Percentiles rank a stretch among this genome's conserved stretches.
These are phyloP conservation scores for Cyclophora albipunctata DNA, from an alignment of 2,888 invertebrate species.

Conservation along the genomic window DNA sequence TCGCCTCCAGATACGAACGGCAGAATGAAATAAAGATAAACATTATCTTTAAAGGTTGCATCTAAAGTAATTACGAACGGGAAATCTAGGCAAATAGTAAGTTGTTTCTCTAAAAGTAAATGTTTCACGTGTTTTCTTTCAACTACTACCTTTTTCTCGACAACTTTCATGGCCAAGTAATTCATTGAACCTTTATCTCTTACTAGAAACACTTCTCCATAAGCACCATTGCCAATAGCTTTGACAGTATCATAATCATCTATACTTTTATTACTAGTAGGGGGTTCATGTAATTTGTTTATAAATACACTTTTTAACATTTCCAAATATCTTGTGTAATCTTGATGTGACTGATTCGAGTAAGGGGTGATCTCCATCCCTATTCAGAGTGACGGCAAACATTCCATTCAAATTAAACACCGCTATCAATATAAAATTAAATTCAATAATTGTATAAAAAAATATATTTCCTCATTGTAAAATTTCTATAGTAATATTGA, in stretches of 20 bases:
- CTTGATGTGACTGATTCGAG: slow-evolving; percentile 45
- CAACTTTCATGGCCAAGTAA: slow-evolving; percentile 92
- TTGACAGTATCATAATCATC: slow-evolving; percentile 83
- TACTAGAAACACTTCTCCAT: slow-evolving; percentile 88
- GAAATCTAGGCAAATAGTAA: slow-evolving; percentile 87
- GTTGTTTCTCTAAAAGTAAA: slow-evolving; percentile 90
- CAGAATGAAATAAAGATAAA: slow-evolving; percentile 88
- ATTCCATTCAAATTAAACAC: slow-evolving; percentile 32
- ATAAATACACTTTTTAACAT: slow-evolving; percentile 51
- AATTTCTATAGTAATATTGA: no score
- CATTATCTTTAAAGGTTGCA: slow-evolving; percentile 88
- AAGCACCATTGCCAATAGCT: slow-evolving; percentile 91
- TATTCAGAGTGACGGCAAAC: slow-evolving; percentile 21
- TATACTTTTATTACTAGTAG: slow-evolving; percentile 20
- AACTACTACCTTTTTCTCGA: slow-evolving; percentile 90
- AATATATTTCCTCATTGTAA: no score
- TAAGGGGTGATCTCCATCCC: slow-evolving; percentile 47
- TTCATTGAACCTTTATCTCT: slow-evolving; percentile 77
- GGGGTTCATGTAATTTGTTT: slow-evolving; percentile 30
- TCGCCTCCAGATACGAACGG: slow-evolving; percentile 90
- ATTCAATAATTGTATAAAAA: background rate
- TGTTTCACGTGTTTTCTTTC: slow-evolving; percentile 92
- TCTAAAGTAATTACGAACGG: slow-evolving; percentile 90
- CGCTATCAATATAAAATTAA: slow-evolving; percentile 7
- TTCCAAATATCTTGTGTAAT: slow-evolving; percentile 49